phyloP scores from a whole-genome alignment of 1,140 invertebrate genomes.

The Euura lappo region DNA sequence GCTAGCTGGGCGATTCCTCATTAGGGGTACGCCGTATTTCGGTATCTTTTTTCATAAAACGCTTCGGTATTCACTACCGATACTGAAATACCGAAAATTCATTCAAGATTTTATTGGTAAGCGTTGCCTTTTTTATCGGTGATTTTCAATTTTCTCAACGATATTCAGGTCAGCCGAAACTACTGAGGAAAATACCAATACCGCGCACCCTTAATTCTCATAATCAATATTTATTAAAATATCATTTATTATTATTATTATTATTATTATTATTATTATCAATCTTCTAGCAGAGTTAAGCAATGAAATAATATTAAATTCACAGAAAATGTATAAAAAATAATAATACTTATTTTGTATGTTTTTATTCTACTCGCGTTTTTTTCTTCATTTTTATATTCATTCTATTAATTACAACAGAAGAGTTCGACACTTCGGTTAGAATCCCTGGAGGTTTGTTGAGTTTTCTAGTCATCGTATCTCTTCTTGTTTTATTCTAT shows the following conservation, averaged over 20 bases:
- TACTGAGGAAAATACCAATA: too few relatives aligned
- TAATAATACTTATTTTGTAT: slow-evolving; percentile 38
- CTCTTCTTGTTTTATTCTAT: background rate
- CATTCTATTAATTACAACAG: background rate
- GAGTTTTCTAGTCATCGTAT: too few relatives aligned
- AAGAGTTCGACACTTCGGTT: background rate
- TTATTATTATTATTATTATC: background rate
- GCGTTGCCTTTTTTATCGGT: too few relatives aligned
- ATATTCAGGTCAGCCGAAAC: too few relatives aligned
- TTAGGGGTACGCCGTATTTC: too few relatives aligned
- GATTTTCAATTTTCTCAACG: too few relatives aligned
- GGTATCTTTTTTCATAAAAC: too few relatives aligned
- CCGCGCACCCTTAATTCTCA: too few relatives aligned
- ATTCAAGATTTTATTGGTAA: too few relatives aligned
- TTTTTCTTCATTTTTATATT: background rate
- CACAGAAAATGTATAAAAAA: slow-evolving; percentile 36
- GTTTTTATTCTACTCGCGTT: too few relatives aligned
- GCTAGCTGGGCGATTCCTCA: slow-evolving; percentile 9
- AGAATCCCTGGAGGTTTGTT: background rate
- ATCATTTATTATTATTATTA: background rate
- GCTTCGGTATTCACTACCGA: too few relatives aligned
- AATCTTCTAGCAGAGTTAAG: slow-evolving; percentile 8
- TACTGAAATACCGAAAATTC: too few relatives aligned
- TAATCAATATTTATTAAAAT: background rate
- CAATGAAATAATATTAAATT: slow-evolving; percentile 22